phyloP scores from a whole-genome alignment of 2,888 invertebrate genomes.

The Nebria brevicollis region DNA sequence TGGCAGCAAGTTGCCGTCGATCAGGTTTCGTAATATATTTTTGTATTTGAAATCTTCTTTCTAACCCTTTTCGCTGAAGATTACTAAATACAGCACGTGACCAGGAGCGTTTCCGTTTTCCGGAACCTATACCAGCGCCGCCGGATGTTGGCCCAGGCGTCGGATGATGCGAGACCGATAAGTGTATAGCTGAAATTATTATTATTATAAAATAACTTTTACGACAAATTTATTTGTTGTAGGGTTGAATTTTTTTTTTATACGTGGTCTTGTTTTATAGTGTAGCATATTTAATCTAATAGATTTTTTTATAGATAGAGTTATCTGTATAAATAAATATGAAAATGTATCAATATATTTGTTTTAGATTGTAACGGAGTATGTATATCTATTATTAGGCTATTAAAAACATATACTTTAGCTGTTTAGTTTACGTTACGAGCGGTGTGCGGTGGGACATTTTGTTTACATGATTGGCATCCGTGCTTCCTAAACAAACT shows the following conservation, averaged over 20 bases:
- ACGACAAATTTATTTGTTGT: constrained; percentile 7
- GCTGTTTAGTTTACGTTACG: background rate
- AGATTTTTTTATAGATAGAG: background rate
- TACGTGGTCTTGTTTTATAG: background rate
- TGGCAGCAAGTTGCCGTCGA: constrained; percentile 88
- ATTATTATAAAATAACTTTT: too few relatives aligned
- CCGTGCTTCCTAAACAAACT: constrained; percentile 44
- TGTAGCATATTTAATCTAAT: too few relatives aligned
- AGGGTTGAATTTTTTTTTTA: constrained; percentile 9
- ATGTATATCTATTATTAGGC: constrained; percentile 38
- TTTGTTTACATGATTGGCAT: constrained; percentile 44
- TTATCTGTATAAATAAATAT: constrained; percentile 3
- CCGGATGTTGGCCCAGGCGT: constrained; percentile 19
- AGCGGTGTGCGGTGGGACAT: constrained; percentile 24
- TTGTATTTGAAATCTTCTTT: constrained; percentile 91
- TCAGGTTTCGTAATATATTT: constrained; percentile 97
- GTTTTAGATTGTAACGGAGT: background rate
- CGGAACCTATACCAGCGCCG: constrained; percentile 36
- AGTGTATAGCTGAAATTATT: constrained; percentile 30
- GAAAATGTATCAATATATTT: background rate
- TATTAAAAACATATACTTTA: constrained; percentile 32
- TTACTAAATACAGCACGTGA: constrained; percentile 95
- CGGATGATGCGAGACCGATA: constrained; percentile 43
- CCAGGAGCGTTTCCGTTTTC: constrained; percentile 91
- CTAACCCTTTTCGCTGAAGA: constrained; percentile 92